These are phyloP conservation scores for Ctenopoma multispine DNA, from an alignment of 2,797 vertebrate genomes.

Conservation along the genomic window DNA sequence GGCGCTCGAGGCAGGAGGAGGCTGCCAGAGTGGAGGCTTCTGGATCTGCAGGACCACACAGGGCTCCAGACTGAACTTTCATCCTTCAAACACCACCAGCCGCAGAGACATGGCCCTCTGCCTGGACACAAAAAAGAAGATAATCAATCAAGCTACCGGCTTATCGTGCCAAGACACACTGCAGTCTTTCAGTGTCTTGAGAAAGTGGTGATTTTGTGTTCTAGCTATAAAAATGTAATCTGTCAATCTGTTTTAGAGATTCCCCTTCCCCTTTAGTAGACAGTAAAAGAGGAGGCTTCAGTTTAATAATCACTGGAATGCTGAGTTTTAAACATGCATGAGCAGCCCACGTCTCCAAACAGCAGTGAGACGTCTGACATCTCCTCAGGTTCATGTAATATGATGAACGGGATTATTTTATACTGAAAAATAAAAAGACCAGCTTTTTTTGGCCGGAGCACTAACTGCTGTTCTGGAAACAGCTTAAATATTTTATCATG, in stretches of 20 bases:
- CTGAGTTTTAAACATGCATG: background rate
- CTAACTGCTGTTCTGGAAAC: slow-evolving; percentile 32
- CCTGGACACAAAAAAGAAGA: slow-evolving; percentile 62
- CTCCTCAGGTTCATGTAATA: slow-evolving; percentile 13
- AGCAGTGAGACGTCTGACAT: background rate
- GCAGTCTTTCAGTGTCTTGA: slow-evolving; percentile 26
- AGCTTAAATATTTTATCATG: slow-evolving; percentile 12
- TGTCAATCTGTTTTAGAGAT: slow-evolving; percentile 4
- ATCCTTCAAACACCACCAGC: slow-evolving; percentile 67
- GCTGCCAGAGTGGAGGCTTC: slow-evolving; percentile 13
- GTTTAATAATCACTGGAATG: background rate
- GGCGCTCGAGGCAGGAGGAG: slow-evolving; percentile 26
- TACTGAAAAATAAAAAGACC: slow-evolving; percentile 11
- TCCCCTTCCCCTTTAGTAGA: background rate
- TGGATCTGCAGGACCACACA: slow-evolving; percentile 51
- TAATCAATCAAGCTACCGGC: slow-evolving; percentile 70
- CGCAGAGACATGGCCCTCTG: slow-evolving; percentile 50
- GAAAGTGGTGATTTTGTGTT: slow-evolving; percentile 22
- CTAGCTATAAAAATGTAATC: slow-evolving; percentile 1
- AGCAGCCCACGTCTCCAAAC: background rate
- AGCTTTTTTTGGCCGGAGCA: slow-evolving; percentile 36
- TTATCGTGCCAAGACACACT: slow-evolving; percentile 54
- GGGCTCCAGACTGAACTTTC: slow-evolving; percentile 58
- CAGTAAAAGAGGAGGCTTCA: background rate
- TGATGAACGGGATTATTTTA: slow-evolving; percentile 36